Evolutionary conservation across 2,888 invertebrate species (phyloP), one percentile per base, ranked within the genome.

Genomic region (Pemphredon lugubris): DNA sequence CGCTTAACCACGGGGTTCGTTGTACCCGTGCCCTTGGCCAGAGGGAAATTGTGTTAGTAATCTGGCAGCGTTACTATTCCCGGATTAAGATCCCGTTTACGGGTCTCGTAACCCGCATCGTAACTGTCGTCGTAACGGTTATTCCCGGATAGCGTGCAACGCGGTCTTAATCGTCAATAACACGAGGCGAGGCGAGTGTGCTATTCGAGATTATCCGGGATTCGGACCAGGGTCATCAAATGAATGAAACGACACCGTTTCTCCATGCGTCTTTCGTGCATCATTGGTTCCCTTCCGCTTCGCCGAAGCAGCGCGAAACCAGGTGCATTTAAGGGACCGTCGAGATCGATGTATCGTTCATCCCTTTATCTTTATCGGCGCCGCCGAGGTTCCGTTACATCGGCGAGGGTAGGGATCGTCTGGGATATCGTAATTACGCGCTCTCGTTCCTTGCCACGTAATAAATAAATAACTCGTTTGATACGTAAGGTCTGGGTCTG

Each of bases 161-260:
- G 63, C 45, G 61, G 32, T 44, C 51, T 66, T 80, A 75, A 83
- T 79, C 79, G 75, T 51, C 78, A 65, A 77, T 78, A 80, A 79
- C 67, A 44, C 64, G 55, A 21, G 55, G n/a, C 53, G 42, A 14
- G 39, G 26, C 53, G 42, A 14, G 39, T 21, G 13, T 30, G 50
- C 18, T 58, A n/a, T 53, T 47, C 37, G 45, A 21, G 58, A 61
- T 77, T 53, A 59, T 47, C 26, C 32, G 11, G 13, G 37, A 54
- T 53, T 65, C 32, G 18, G 14, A 50, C n/a, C 13, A 11, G 5
- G 16, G 21, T n/a, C 37, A 13, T 40, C 30, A 42, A 57, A 50
- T 34, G n/a, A n/a, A n/a, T n/a, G n/a, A n/a, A n/a, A n/a, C n/a
- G n/a, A n/a, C n/a, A n/a, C n/a, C n/a, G 40, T 57, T 47, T 42